phyloP scores from a whole-genome alignment of 1,140 invertebrate species.

The Zophobas morio region DNA sequence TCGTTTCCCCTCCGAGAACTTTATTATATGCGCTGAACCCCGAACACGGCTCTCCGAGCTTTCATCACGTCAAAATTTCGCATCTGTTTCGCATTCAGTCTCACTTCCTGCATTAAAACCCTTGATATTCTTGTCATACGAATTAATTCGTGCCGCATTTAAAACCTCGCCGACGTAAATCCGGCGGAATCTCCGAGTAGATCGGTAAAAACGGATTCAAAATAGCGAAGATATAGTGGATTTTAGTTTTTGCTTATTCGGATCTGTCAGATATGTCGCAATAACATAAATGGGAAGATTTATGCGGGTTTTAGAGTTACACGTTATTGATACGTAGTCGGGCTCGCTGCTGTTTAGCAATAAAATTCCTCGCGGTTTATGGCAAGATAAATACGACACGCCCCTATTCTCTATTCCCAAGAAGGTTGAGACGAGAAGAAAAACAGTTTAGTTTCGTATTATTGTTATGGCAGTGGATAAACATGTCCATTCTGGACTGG shows the following conservation, averaged over 20 bases:
- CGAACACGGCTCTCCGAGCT: too few species aligned
- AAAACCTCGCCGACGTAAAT: slow-evolving; percentile 7
- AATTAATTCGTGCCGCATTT: slow-evolving; percentile 16
- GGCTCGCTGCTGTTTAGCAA: slow-evolving; percentile 25
- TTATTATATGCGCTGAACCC: too few species aligned
- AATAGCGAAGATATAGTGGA: slow-evolving; percentile 3
- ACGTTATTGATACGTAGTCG: slow-evolving; percentile 41
- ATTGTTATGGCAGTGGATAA: slow-evolving; percentile 33
- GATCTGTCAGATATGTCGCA: slow-evolving; percentile 26
- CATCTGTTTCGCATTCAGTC: not conserved
- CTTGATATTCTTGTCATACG: not conserved
- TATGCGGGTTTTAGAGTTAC: slow-evolving; percentile 32
- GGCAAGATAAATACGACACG: slow-evolving; percentile 33
- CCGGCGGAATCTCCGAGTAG: slow-evolving; percentile 4
- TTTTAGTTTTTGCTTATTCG: slow-evolving; percentile 35
- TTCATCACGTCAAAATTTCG: not conserved
- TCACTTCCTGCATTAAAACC: slow-evolving; percentile 1
- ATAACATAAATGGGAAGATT: slow-evolving; percentile 39
- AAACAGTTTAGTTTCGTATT: slow-evolving; percentile 39
- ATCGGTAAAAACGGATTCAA: slow-evolving; percentile 25
- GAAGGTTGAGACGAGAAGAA: slow-evolving; percentile 16
- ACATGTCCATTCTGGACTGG: slow-evolving; percentile 16
- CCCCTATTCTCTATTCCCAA: slow-evolving; percentile 9
- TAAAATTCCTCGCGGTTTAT: slow-evolving; percentile 38
- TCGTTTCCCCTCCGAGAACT: not conserved